Base-by-base conservation (phyloP, 2,797 vertebrate genomes). In the Rhynchonycteris naso region DNA sequence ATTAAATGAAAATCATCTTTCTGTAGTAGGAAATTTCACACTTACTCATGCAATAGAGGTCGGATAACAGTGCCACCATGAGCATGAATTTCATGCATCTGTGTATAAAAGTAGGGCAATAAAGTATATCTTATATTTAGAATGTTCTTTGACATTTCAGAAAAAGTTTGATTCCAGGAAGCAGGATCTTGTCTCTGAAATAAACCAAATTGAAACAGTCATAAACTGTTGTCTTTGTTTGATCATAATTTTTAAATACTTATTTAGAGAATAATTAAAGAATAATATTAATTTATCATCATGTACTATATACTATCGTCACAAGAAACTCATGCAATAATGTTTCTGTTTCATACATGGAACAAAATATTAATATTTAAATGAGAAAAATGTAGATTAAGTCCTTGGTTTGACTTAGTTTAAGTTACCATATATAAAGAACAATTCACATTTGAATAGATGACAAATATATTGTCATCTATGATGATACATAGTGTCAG, bases 21-120 rank as follows among this genome's bases (percentile, higher is more conserved):
- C 47, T 68, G 1, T 28, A 14, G 2, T 74, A 93, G 28, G 19
- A 38, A 69, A 35, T 47, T 43, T 2, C 69, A 18, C 81, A 98
- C 99, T 98, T 98, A 99, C 99, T 99, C 99, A 0, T 99, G 99
- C 87, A 99, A 92, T 8, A 99, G 4, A 0, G 99, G 99, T 54
- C 99, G 98, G 82, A 99, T 19, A 2, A 99, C 99, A 4, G 99
- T 99, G 96, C 97, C 99, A 85, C 99, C 99, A 1, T 98, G 2
- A n/a, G 26, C 97, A 14, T 99, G 99, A 80, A 99, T 98, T 1
- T 99, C 98, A 72, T 98, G 98, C 99, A 99, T 98, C 18, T 99
- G 96, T 0, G 99, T 99, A 97, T 99, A 99, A 33, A 99, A 97
- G 92, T 99, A 99, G 4, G 99, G 99, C 47, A 99, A 96, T 52